These are phyloP conservation scores for Rhimphoctona megacephalus DNA, from an alignment of 2,888 invertebrate genomes.

Conservation along the genomic window DNA sequence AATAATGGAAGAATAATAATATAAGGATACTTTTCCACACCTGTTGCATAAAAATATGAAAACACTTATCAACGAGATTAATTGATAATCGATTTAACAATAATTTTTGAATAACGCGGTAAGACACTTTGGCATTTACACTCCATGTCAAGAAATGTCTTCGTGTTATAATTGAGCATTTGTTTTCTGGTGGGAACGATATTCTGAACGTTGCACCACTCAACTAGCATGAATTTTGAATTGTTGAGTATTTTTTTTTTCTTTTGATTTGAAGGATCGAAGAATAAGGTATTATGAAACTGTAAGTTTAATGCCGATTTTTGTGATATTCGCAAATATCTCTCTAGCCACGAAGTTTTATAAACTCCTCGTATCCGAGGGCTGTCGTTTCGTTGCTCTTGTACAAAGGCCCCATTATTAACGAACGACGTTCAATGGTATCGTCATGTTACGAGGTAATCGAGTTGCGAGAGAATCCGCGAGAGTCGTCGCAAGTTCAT, in stretches of 20 bases:
- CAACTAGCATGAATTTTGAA: neutral
- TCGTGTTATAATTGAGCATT: slow-evolving; percentile 47
- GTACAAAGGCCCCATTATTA: slow-evolving; percentile 81
- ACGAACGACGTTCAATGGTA: slow-evolving; percentile 93
- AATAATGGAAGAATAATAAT: slow-evolving; percentile 14
- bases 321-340: slow-evolving; percentile 6
- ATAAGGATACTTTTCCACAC: slow-evolving; percentile 34
- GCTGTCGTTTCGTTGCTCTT: slow-evolving; percentile 19
- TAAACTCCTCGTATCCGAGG: neutral
- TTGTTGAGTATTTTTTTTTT: neutral
- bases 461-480: slow-evolving; percentile 89
- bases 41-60: slow-evolving; percentile 24
- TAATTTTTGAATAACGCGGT: slow-evolving; percentile 43
- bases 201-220: slow-evolving; percentile 21
- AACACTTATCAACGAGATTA: slow-evolving; percentile 8
- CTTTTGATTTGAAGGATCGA: neutral
- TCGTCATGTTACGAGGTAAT: slow-evolving; percentile 91
- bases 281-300: slow-evolving; percentile 15
- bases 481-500: slow-evolving; percentile 90
- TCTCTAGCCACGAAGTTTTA: neutral
- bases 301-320: slow-evolving; percentile 7
- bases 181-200: slow-evolving; percentile 13
- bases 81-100: slow-evolving; percentile 37
- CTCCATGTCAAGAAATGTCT: slow-evolving; percentile 24
- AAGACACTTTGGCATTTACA: slow-evolving; percentile 55